Percentiles rank a stretch among this genome's conserved stretches.
These are phyloP conservation scores for Poecilia gillii DNA, from an alignment of 2,797 vertebrate species.

Conservation along the genomic window DNA sequence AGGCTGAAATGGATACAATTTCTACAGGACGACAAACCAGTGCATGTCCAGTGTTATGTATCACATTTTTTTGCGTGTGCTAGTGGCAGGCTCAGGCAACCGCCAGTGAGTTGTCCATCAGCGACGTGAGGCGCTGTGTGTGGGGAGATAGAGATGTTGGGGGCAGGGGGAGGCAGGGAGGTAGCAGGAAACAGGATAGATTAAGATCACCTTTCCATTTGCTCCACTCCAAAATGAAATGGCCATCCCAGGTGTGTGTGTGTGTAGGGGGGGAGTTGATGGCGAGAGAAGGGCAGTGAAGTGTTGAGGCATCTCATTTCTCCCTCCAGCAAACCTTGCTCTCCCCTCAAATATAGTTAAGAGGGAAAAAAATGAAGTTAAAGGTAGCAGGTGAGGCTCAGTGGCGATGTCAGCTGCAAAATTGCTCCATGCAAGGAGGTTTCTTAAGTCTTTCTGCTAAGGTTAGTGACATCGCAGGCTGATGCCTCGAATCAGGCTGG, in stretches of 20 bases:
- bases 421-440: constrained; percentile 5
- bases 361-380: constrained; percentile 25
- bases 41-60: constrained; percentile 31
- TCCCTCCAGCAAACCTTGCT: constrained; percentile 55
- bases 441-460: neutral
- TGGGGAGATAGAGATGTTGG: constrained; percentile 61
- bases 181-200: constrained; percentile 72
- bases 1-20: constrained; percentile 29
- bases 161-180: constrained; percentile 16
- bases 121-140: constrained; percentile 65
- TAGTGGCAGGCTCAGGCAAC: constrained; percentile 50
- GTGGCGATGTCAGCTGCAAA: constrained; percentile 57
- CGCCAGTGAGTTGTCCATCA: constrained; percentile 70
- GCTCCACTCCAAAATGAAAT: constrained; percentile 81
- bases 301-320: constrained; percentile 81
- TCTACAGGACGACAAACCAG: constrained; percentile 41
- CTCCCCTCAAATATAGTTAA: constrained; percentile 38
- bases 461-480: neutral
- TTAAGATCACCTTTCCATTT: constrained; percentile 86
- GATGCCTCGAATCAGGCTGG: neutral
- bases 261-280: constrained; percentile 49
- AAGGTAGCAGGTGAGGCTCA: constrained; percentile 67
- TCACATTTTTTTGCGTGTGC: constrained; percentile 49
- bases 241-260: constrained; percentile 82
- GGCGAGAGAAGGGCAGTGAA: constrained; percentile 67